A percentile compares a stretch with the other conserved stretches of the same genome.
phyloP scores from a whole-genome alignment of 2,797 vertebrate species.

The Notamacropus eugenii region DNA sequence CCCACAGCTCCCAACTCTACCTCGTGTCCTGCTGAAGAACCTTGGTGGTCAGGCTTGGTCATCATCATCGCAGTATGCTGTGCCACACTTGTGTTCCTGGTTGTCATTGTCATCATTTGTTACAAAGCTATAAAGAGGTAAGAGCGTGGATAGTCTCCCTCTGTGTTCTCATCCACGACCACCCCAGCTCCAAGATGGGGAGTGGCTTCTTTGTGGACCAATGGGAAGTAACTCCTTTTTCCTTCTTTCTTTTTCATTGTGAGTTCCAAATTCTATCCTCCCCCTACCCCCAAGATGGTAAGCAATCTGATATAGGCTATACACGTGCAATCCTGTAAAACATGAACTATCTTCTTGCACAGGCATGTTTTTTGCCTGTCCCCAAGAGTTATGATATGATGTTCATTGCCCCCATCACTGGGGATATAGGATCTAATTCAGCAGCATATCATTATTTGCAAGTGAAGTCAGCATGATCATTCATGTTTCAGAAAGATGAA shows the following conservation, averaged over 20 bases:
- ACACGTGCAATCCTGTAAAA: neutral
- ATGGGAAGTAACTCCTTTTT: neutral
- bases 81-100: constrained; percentile 91
- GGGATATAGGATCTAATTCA: neutral
- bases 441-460: neutral
- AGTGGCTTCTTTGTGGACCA: neutral
- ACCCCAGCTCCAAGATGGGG: neutral
- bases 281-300: neutral
- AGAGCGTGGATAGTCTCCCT: constrained; percentile 25
- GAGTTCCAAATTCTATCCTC: neutral
- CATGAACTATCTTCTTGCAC: neutral
- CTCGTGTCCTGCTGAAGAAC: constrained; percentile 85
- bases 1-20: constrained; percentile 88
- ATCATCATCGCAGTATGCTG: constrained; percentile 92
- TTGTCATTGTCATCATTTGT: constrained; percentile 96
- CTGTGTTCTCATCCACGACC: neutral
- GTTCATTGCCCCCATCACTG: neutral
- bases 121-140: constrained; percentile 99
- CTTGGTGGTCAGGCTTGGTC: constrained; percentile 94
- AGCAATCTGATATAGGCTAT: neutral
- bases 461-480: neutral
- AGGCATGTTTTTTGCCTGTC: neutral
- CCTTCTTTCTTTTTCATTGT: neutral
- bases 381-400: neutral
- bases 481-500: neutral